Evolutionary conservation across 2,797 vertebrate genomes (phyloP).

Genomic region (Cossypha polioptera): DNA sequence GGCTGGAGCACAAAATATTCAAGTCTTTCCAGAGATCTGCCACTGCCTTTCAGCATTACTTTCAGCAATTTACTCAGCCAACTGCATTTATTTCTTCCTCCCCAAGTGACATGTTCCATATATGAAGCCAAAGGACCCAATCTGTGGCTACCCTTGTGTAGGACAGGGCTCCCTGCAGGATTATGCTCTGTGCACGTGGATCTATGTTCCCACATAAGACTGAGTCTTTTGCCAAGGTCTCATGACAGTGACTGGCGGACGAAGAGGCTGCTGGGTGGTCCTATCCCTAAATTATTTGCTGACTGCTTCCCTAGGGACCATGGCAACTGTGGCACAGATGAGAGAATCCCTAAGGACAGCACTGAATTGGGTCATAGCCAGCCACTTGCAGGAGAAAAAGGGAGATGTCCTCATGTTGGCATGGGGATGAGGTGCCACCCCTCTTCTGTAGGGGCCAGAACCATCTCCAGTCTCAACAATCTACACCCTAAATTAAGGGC

Average conservation of each 20-base stretch:
- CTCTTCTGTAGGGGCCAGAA: neutral
- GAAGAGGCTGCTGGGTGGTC: conserved; percentile 36
- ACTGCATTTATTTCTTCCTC: neutral
- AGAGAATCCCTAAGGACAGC: conserved; percentile 12
- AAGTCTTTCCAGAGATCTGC: neutral
- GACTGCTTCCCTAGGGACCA: conserved; percentile 17
- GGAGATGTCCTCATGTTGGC: neutral
- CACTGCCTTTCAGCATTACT: neutral
- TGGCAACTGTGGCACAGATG: neutral
- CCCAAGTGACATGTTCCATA: rapidly evolving
- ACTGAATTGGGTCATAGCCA: neutral
- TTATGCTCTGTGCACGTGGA: neutral
- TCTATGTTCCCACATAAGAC: rapidly evolving
- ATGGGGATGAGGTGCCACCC: neutral
- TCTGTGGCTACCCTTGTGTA: neutral
- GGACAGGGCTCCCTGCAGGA: neutral
- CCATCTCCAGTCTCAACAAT: neutral
- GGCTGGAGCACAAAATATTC: neutral
- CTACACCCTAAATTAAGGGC: neutral
- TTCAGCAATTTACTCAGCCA: neutral
- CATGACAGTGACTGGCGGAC: neutral
- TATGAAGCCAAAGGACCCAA: neutral
- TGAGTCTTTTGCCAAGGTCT: neutral
- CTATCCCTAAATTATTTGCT: conserved; percentile 14
- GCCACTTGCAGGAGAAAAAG: neutral